These are phyloP conservation scores for Lethenteron camtschaticum DNA, from an alignment of 2,113 vertebrate species.

Conservation along the genomic window DNA sequence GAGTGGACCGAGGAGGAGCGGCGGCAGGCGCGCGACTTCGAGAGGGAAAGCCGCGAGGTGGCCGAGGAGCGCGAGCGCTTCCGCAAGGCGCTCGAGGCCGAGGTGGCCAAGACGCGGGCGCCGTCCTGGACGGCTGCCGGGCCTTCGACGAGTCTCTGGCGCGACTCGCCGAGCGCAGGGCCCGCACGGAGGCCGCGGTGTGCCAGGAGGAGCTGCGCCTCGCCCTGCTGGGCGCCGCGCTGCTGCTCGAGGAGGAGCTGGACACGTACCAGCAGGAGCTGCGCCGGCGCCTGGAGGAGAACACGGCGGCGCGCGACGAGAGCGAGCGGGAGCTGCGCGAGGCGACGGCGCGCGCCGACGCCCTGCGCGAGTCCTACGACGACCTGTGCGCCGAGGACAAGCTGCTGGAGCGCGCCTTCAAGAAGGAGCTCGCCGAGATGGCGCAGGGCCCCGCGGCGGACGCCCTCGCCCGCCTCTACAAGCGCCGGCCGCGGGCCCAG, in stretches of 20 bases:
- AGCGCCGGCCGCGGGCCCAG: slow-evolving; percentile 39
- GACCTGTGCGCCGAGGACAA: slow-evolving; percentile 39
- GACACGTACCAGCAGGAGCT: slow-evolving; percentile 34
- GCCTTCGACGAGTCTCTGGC: slow-evolving; percentile 41
- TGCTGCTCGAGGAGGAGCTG: slow-evolving; percentile 48
- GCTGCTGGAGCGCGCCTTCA: slow-evolving; percentile 49
- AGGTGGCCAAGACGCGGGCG: slow-evolving; percentile 49
- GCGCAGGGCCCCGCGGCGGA: slow-evolving; percentile 19
- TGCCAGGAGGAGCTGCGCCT: slow-evolving; percentile 86
- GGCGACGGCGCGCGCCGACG: slow-evolving; percentile 24
- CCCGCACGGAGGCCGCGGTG: slow-evolving; percentile 48
- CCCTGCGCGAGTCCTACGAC: slow-evolving; percentile 32
- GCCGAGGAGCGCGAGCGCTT: slow-evolving; percentile 54
- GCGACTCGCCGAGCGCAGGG: slow-evolving; percentile 51
- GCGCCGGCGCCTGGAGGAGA: slow-evolving; percentile 29
- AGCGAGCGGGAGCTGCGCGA: slow-evolving; percentile 16
- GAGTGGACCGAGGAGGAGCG: slow-evolving; percentile 69
- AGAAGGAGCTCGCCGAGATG: slow-evolving; percentile 40
- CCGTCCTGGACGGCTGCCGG: slow-evolving; percentile 37
- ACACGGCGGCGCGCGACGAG: slow-evolving; percentile 3
- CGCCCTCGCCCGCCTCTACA: slow-evolving; percentile 49
- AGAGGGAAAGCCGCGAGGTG: slow-evolving; percentile 46
- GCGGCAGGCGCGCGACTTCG: slow-evolving; percentile 38
- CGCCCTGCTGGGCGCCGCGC: slow-evolving; percentile 30
- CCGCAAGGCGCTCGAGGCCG: slow-evolving; percentile 45